These are phyloP conservation scores for Poeciliopsis infans DNA, from an alignment of 2,797 vertebrate species.

Conservation along the genomic window DNA sequence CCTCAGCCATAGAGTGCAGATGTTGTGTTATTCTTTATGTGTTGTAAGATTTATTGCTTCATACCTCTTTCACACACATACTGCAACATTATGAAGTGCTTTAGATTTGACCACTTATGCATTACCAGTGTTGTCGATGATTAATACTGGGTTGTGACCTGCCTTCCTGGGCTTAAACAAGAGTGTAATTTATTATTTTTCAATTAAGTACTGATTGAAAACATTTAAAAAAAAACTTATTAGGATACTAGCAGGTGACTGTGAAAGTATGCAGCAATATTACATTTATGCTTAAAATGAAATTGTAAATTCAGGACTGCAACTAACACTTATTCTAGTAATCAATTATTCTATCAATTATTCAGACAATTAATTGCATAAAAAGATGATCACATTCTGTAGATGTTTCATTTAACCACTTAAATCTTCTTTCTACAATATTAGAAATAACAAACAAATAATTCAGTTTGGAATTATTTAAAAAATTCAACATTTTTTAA, in stretches of 20 bases:
- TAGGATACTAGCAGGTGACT: background rate
- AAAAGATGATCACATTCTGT: no score
- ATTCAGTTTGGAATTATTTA: no score
- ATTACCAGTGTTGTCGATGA: background rate
- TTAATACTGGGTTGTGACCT: conserved; percentile 1
- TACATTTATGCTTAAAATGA: background rate
- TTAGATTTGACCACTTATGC: conserved; percentile 5
- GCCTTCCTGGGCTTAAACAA: background rate
- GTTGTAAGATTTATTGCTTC: conserved; percentile 1
- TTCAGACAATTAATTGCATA: no score
- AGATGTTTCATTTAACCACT: no score
- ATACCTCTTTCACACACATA: background rate
- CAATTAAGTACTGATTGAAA: background rate
- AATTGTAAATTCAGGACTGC: background rate
- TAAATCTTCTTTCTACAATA: no score
- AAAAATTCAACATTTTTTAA: no score
- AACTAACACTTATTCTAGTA: no score
- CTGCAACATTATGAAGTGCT: background rate
- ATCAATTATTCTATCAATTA: no score
- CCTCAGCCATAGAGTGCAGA: background rate
- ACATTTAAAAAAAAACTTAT: background rate
- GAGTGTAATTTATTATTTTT: background rate
- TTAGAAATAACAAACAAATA: no score
- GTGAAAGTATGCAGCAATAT: background rate
- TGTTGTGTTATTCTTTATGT: background rate